Conservation (phyloP, 1,140 invertebrate genomes). For the Hypothenemus hampei region DNA sequence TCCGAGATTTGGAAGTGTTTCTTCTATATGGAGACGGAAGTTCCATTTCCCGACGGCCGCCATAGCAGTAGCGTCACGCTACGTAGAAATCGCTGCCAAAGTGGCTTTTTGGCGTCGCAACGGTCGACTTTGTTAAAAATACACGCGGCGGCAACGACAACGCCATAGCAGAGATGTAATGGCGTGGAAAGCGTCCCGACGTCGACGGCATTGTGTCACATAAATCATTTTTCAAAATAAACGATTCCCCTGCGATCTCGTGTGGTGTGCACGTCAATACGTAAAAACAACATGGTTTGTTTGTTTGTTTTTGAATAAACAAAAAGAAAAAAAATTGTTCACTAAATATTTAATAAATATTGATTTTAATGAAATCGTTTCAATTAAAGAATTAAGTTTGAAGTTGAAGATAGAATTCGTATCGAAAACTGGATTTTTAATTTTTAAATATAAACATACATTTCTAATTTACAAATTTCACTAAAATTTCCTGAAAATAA, state of each 20-base stretch:
- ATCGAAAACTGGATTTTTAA: too few species aligned
- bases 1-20: slow-evolving; percentile 9
- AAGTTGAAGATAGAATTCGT: too few species aligned
- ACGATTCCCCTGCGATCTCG: too few species aligned
- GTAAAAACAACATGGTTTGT: slow-evolving; percentile 1
- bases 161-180: slow-evolving; percentile 21
- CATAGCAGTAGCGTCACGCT: slow-evolving; percentile 23
- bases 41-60: slow-evolving; percentile 20
- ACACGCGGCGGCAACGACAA: slow-evolving; percentile 11
- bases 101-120: slow-evolving; percentile 26
- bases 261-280: not conserved
- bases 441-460: too few species aligned
- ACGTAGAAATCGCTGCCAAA: slow-evolving; percentile 21
- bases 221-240: slow-evolving; percentile 22
- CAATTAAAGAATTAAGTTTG: too few species aligned
- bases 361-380: too few species aligned
- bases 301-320: too few species aligned
- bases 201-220: slow-evolving; percentile 15
- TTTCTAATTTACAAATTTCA: too few species aligned
- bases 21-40: slow-evolving; percentile 20
- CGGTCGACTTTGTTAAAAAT: slow-evolving; percentile 26
- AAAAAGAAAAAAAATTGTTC: too few species aligned
- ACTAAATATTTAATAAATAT: too few species aligned
- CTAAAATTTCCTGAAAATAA: too few species aligned
- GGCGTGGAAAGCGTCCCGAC: slow-evolving; percentile 19